Evolutionary conservation across 2,797 vertebrate species (phyloP), one percentile per base, ranked within the genome.

Genomic region (Microhierax caerulescens): DNA sequence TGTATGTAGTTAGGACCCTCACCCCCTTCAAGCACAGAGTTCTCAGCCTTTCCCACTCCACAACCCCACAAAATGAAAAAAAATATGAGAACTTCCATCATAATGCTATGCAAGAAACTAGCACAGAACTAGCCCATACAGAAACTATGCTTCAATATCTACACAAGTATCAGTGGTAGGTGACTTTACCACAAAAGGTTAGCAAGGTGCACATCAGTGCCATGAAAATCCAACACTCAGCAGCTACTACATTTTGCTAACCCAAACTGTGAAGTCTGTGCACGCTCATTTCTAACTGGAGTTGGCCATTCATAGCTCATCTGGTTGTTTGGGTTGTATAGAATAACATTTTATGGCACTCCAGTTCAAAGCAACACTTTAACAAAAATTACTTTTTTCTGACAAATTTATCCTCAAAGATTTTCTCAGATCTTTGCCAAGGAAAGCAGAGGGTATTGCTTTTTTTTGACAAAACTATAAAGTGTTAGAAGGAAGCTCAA

Each of bases 21-120:
- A 90, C 11, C 54, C 54, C 76, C 47, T 81, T 53, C 76, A 93
- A 93, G 41, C 72, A 32, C 21, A 23, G 69, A 51, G 69, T 45
- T 67, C 82, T 95, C 91, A 83, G 34, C 47, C 72, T 25, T 81
- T 67, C 85, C 89, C 59, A 56, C 32, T 48, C 60, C 63, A 70
- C 15, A 69, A 22, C 7, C 36, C 25, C 36, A 30, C 0, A 7
- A 32, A 67, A 87, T 41, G 12, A 28, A 63, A 78, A 43, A 43
- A 85, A 50, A 68, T 1, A 25, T 11, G 24, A 89, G 27, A 77
- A 41, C 5, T 25, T 61, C n/a, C 50, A 51, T 13, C 39, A 21
- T 3, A 41, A 85, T n/a, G n/a, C 91, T 48, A 64, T 91, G 25
- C 56, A 54, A 68, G 57, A 94, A 53, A 93, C 19, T 43, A 86